phyloP scores from a whole-genome alignment of 2,888 invertebrate species.

The Dryobotodes eremita region DNA sequence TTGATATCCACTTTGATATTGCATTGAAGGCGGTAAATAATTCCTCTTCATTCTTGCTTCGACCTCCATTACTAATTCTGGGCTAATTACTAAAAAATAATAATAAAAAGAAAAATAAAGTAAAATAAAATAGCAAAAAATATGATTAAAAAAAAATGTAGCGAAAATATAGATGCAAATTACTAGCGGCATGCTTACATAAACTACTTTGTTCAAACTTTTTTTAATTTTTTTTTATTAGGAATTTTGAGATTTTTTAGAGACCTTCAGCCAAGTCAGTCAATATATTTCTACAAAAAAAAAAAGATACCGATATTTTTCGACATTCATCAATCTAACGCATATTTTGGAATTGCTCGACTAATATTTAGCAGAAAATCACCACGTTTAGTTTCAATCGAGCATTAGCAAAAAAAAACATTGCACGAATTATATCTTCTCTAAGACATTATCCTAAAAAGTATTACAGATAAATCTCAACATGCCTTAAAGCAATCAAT shows the following conservation, averaged over 20 bases:
- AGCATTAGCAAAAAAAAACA: no score
- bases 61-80: slow-evolving; percentile 96
- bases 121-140: slow-evolving; percentile 54
- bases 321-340: no score
- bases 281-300: no score
- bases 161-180: slow-evolving; percentile 56
- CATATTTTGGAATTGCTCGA: no score
- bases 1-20: slow-evolving; percentile 80
- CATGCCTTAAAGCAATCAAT: slow-evolving; percentile 9
- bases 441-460: no score
- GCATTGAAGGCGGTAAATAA: slow-evolving; percentile 94
- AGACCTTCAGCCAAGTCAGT: no score
- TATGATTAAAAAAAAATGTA: slow-evolving; percentile 55
- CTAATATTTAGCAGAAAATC: no score
- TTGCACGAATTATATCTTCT: no score
- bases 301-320: no score
- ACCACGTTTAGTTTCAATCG: no score
- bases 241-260: slow-evolving; percentile 18
- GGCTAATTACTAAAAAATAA: slow-evolving; percentile 94
- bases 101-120: slow-evolving; percentile 53
- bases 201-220: slow-evolving; percentile 38
- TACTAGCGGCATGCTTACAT: slow-evolving; percentile 54
- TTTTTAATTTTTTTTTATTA: no score
- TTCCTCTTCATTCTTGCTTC: slow-evolving; percentile 96
- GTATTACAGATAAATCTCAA: slow-evolving; percentile 16